Evolutionary conservation across 2,113 vertebrate species (phyloP).

Genomic region (Gallinago paraguaiae): DNA sequence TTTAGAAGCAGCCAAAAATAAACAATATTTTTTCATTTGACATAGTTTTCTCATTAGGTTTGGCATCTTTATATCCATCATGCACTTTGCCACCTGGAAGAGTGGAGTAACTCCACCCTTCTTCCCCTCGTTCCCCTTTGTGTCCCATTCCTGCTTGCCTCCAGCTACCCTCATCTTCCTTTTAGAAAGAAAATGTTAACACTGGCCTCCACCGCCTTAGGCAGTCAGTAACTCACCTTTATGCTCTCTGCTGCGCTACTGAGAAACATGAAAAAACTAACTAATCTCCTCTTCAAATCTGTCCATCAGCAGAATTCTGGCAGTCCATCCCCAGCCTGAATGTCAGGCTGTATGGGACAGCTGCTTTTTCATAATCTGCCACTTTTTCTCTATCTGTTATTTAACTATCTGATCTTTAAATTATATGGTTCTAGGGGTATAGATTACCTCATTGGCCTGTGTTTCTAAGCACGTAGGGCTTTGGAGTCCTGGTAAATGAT

Average conservation of each 20-base stretch:
- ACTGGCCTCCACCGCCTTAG: neutral
- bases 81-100: neutral
- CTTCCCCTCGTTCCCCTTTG: neutral
- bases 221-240: neutral
- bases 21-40: neutral
- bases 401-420: neutral
- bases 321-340: neutral
- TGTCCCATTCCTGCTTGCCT: neutral
- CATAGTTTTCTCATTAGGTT: neutral
- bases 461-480: neutral
- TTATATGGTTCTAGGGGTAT: neutral
- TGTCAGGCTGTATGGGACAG: neutral
- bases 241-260: neutral
- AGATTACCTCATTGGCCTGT: neutral
- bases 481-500: conserved; percentile 12
- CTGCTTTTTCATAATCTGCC: neutral
- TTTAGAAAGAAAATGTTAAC: neutral
- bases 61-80: neutral
- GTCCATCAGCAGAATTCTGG: neutral
- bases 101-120: neutral
- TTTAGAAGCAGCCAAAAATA: neutral
- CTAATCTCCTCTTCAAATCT: neutral
- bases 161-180: neutral
- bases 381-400: neutral
- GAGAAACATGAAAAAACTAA: neutral